Evolutionary conservation across 2,888 invertebrate species (phyloP).

Genomic region (Troglohyphantes excavatus): DNA sequence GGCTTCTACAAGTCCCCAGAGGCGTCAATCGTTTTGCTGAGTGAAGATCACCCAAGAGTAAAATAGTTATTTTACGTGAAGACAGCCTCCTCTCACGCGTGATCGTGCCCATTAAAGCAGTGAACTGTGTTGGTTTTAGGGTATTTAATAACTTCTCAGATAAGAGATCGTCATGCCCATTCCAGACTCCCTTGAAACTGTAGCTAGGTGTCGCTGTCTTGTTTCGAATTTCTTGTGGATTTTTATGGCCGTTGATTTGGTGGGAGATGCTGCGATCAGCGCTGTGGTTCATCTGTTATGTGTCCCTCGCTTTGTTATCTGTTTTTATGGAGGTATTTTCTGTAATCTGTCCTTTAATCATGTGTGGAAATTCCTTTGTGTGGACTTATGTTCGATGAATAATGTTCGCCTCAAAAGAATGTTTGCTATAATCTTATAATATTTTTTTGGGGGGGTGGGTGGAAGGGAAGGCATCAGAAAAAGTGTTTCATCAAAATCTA

Average conservation of each 20-base stretch:
- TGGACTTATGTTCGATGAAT: too few relatives aligned
- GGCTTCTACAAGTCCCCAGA: slow-evolving; percentile 49
- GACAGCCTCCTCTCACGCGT: slow-evolving; percentile 38
- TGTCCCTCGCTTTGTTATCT: not conserved
- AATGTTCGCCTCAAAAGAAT: too few relatives aligned
- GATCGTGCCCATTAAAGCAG: slow-evolving; percentile 50
- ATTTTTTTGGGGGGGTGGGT: too few relatives aligned
- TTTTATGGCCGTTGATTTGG: slow-evolving; percentile 20
- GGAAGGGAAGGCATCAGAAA: too few relatives aligned
- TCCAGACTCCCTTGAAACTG: slow-evolving; percentile 20
- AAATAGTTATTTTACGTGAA: slow-evolving; percentile 51
- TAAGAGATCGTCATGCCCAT: slow-evolving; percentile 19
- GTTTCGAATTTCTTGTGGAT: not conserved
- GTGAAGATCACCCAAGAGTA: slow-evolving; percentile 42
- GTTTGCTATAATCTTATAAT: too few relatives aligned
- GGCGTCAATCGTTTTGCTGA: slow-evolving; percentile 55
- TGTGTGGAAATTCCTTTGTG: not conserved
- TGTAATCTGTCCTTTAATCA: not conserved
- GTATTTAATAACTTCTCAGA: slow-evolving; percentile 25
- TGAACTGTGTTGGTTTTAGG: slow-evolving; percentile 57
- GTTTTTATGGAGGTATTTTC: not conserved
- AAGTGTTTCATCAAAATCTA: too few relatives aligned
- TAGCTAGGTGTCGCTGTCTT: not conserved
- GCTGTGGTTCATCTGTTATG: not conserved
- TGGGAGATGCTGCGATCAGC: slow-evolving; percentile 2